A percentile compares a stretch with the other conserved stretches of the same genome.
Evolutionary conservation across 1,140 invertebrate genomes (phyloP).

Genomic region (Drosophila punjabiensis): DNA sequence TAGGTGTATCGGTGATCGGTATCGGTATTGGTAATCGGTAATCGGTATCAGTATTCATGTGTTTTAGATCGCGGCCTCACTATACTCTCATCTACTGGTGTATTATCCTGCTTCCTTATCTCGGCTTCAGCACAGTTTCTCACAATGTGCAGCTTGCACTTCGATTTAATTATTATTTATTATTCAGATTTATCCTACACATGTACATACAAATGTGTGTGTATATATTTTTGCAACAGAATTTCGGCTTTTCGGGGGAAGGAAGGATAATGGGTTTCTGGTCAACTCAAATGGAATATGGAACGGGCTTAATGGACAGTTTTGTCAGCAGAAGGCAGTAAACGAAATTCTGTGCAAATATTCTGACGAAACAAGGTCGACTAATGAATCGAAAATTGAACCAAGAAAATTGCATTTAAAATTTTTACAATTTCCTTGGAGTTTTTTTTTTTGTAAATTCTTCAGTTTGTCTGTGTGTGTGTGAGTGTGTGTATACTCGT

Average conservation of each 20-base stretch:
- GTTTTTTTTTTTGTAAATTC: conserved; percentile 35
- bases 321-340: conserved; percentile 75
- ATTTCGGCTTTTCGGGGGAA: conserved; percentile 37
- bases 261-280: background rate
- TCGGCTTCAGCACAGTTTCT: conserved; percentile 51
- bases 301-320: conserved; percentile 43
- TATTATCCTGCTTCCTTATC: conserved; percentile 19
- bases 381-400: conserved; percentile 11
- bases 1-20: conserved; percentile 52
- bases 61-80: conserved; percentile 8
- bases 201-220: conserved; percentile 26
- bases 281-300: conserved; percentile 13
- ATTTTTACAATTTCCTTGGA: conserved; percentile 10
- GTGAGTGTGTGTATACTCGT: conserved; percentile 21
- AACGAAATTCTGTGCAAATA: conserved; percentile 53
- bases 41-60: conserved; percentile 26
- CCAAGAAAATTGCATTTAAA: conserved; percentile 26
- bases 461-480: conserved; percentile 34
- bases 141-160: conserved; percentile 51
- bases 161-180: conserved; percentile 35
- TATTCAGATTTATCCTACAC: conserved; percentile 29
- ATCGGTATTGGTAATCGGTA: conserved; percentile 12
- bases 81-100: conserved; percentile 8
- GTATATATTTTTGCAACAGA: conserved; percentile 54
- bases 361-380: conserved; percentile 30